These are phyloP conservation scores for Potorous gilbertii DNA, from an alignment of 2,797 vertebrate genomes.

Conservation along the genomic window DNA sequence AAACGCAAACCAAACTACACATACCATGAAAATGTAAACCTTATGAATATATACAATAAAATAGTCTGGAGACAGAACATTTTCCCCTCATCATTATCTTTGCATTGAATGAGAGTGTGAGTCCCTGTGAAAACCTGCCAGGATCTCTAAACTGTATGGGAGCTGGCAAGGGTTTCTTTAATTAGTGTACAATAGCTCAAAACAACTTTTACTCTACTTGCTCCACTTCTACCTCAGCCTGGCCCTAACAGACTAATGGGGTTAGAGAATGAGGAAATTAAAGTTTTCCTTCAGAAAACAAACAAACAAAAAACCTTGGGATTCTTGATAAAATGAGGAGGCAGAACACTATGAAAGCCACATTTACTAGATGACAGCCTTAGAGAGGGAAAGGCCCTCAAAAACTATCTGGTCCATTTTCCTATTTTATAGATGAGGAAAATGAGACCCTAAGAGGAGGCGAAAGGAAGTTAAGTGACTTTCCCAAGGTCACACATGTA, in stretches of 20 bases:
- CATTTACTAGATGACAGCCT: background rate
- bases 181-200: background rate
- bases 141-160: background rate
- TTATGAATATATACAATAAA: background rate
- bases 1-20: fast-evolving
- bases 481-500: background rate
- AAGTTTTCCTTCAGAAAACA: background rate
- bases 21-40: fast-evolving
- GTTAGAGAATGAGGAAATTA: background rate
- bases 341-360: background rate
- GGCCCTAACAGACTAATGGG: background rate
- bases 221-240: background rate
- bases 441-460: background rate
- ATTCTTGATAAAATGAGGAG: background rate
- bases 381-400: background rate
- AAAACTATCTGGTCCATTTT: background rate
- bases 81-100: background rate
- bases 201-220: background rate
- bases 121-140: background rate
- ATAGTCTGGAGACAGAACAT: background rate
- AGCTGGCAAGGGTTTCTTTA: background rate
- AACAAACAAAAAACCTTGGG: too few relatives aligned
- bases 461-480: background rate
- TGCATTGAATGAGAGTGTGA: background rate
- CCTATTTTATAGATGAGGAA: background rate